Evolutionary conservation across 1,140 invertebrate genomes (phyloP).

Genomic region (Rhopalosiphum padi): DNA sequence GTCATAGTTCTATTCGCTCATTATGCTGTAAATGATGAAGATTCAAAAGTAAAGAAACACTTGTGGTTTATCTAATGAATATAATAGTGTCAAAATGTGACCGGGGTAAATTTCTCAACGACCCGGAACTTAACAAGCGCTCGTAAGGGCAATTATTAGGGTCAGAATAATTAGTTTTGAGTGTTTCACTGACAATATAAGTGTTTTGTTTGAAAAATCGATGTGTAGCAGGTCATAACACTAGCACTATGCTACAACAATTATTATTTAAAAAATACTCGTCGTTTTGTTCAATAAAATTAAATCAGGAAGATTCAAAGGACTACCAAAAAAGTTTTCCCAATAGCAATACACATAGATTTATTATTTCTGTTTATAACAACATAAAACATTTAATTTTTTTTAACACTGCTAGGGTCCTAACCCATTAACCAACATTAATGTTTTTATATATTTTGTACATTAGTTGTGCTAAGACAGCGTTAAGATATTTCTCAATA

Average conservation of each 20-base stretch:
- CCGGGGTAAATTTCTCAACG: slow-evolving; percentile 24
- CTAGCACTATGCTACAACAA: neutral
- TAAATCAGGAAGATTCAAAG: neutral
- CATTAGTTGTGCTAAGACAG: too few species aligned
- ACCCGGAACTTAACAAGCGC: neutral
- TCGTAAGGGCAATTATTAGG: slow-evolving; percentile 25
- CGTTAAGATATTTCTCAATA: too few species aligned
- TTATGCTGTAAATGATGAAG: neutral
- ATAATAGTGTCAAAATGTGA: slow-evolving; percentile 17
- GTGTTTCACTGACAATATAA: slow-evolving; percentile 21
- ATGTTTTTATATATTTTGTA: too few species aligned
- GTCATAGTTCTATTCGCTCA: neutral
- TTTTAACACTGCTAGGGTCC: too few species aligned
- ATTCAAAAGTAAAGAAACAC: slow-evolving; percentile 37
- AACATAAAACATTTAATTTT: too few species aligned
- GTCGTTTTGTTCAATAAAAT: neutral
- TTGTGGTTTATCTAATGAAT: slow-evolving; percentile 30
- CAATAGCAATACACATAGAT: neutral
- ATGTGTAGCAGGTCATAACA: slow-evolving; percentile 18
- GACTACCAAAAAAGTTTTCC: neutral
- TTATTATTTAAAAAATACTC: neutral
- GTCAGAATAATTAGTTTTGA: slow-evolving; percentile 28
- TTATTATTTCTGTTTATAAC: neutral
- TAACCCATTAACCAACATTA: too few species aligned
- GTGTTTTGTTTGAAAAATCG: slow-evolving; percentile 24